phyloP scores from a whole-genome alignment of 2,888 invertebrate genomes.

The Netelia inedita region DNA sequence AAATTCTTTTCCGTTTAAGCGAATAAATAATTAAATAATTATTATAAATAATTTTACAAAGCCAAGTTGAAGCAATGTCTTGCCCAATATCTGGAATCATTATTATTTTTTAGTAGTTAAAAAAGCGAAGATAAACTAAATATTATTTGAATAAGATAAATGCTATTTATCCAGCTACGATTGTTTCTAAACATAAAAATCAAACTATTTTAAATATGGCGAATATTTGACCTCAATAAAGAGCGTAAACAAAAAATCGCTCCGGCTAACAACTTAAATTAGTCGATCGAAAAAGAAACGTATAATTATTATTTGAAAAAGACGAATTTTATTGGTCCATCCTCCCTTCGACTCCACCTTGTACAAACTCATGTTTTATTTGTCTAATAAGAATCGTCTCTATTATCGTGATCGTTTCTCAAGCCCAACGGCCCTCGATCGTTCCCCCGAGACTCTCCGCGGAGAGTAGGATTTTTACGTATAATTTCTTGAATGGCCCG shows the following conservation, averaged over 20 bases:
- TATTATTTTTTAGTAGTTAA: neutral
- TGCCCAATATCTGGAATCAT: too few species aligned
- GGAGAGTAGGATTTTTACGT: constrained; percentile 26
- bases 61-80: too few species aligned
- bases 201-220: too few species aligned
- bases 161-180: neutral
- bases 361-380: constrained; percentile 6
- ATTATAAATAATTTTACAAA: too few species aligned
- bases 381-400: constrained; percentile 3
- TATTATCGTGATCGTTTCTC: constrained; percentile 39
- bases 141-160: neutral
- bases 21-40: too few species aligned
- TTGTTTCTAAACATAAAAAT: too few species aligned
- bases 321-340: neutral
- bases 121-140: neutral
- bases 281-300: neutral
- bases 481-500: constrained; percentile 64
- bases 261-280: neutral
- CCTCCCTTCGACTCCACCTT: neutral
- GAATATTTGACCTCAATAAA: too few species aligned
- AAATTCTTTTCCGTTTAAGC: too few species aligned
- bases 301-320: neutral
- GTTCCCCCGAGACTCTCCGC: constrained; percentile 12
- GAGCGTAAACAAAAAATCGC: neutral
- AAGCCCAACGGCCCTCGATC: constrained; percentile 28